Conservation (phyloP, 2,797 vertebrate genomes). For the Crax fasciolata region DNA sequence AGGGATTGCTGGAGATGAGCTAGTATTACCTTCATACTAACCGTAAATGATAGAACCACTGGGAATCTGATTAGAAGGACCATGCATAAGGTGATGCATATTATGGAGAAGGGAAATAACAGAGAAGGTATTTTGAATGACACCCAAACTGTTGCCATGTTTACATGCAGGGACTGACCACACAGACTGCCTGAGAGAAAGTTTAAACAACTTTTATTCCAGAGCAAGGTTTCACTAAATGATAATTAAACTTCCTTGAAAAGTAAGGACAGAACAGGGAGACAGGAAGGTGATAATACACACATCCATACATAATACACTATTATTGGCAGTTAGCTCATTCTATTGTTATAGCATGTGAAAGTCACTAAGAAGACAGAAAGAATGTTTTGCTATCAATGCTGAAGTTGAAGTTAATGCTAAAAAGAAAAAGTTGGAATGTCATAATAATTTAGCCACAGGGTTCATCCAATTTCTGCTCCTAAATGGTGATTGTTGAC, state of each 20-base stretch:
- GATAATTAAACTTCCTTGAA: neutral
- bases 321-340: neutral
- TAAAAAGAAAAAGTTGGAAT: neutral
- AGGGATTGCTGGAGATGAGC: neutral
- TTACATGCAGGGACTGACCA: neutral
- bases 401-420: neutral
- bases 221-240: neutral
- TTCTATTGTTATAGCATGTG: neutral
- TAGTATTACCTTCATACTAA: neutral
- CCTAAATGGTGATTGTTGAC: neutral
- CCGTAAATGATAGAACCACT: neutral
- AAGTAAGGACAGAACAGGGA: neutral
- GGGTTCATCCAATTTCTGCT: conserved; percentile 1
- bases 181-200: neutral
- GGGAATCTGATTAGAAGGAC: conserved; percentile 21
- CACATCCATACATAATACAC: neutral
- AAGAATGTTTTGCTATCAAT: neutral
- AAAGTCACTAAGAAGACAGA: neutral
- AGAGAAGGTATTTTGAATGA: neutral
- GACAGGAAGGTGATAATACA: neutral
- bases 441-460: neutral
- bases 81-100: neutral
- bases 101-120: neutral
- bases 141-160: neutral
- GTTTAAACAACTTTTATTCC: conserved; percentile 10